Conservation (phyloP, 2,113 vertebrate species). For the Pangasianodon gigas region DNA sequence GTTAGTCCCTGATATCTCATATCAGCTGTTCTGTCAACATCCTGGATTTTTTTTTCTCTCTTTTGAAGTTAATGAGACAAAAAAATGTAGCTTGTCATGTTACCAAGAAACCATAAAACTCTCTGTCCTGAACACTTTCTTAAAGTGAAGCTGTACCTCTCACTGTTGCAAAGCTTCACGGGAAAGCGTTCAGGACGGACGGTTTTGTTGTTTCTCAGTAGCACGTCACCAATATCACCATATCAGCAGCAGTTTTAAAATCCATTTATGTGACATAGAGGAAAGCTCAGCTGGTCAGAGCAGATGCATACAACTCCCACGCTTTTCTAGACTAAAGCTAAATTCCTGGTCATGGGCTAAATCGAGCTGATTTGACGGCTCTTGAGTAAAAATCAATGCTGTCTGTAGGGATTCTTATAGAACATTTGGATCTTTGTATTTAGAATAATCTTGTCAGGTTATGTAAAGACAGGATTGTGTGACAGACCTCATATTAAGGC, state of each 20-base stretch:
- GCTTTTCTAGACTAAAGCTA: background rate
- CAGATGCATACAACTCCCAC: background rate
- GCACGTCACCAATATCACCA: background rate
- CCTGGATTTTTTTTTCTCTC: background rate
- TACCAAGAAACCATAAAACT: background rate
- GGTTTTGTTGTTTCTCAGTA: background rate
- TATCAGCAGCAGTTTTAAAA: background rate
- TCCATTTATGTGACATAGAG: background rate
- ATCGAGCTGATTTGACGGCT: background rate
- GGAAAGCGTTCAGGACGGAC: background rate
- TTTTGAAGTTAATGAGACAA: background rate
- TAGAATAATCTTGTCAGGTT: background rate
- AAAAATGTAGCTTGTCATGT: background rate
- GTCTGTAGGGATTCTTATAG: background rate
- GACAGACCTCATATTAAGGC: background rate
- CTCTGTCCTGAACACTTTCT: background rate
- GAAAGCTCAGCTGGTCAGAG: too few species aligned
- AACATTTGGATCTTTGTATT: background rate
- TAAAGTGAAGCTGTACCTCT: background rate
- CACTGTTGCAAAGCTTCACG: background rate
- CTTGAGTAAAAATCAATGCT: background rate
- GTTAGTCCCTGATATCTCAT: background rate
- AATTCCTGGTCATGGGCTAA: background rate
- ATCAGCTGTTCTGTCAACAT: background rate
- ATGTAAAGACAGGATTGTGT: constrained; percentile 16